Evolutionary conservation across 2,797 vertebrate species (phyloP), one percentile per base, ranked within the genome.

Genomic region (Chaetophractus vellerosus): DNA sequence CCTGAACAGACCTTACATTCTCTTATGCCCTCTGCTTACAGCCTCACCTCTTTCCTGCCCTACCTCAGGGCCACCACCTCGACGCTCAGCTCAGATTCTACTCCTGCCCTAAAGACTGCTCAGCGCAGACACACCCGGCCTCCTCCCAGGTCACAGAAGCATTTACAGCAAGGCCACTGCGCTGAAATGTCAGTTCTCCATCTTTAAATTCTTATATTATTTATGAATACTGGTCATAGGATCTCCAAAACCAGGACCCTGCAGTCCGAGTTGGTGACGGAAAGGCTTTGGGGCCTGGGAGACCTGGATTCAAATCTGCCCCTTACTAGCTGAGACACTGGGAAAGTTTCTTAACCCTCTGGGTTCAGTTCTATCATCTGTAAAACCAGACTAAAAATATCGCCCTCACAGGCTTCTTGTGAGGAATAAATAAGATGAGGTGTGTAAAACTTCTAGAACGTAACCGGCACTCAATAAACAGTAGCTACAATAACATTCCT

Each of bases 1-100:
- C 28, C 59, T n/a, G 31, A 9, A 21, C 15, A 36, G 48, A 45
- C 3, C 33, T 57, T 3, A 63, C 8, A 0, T 2, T 38, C 31
- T 36, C 78, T 1, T 4, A 23, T 10, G n/a, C 57, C 21, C 55
- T 41, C 26, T n/a, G 59, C 4, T 0, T 8, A 19, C 0, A 15
- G 2, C 48, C 14, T 33, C 14, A 1, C 0, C 45, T n/a, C 24
- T 12, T 11, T 64, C n/a, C 61, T 66, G 6, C 10, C 6, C 28
- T 0, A 33, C 6, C 15, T 10, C 61, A 16, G 50, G n/a, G 26
- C 12, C 21, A 11, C 9, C 18, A 8, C 7, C 16, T n/a, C 45
- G 48, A 48, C 0, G 2, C 63, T 83, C 4, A 10, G 45, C n/a
- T 33, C 1, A 14, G 48, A 45, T 19, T 3, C 59, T 4, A 9